Evolutionary conservation across 2,113 vertebrate species (phyloP).

Genomic region (Gobiocypris rarus): DNA sequence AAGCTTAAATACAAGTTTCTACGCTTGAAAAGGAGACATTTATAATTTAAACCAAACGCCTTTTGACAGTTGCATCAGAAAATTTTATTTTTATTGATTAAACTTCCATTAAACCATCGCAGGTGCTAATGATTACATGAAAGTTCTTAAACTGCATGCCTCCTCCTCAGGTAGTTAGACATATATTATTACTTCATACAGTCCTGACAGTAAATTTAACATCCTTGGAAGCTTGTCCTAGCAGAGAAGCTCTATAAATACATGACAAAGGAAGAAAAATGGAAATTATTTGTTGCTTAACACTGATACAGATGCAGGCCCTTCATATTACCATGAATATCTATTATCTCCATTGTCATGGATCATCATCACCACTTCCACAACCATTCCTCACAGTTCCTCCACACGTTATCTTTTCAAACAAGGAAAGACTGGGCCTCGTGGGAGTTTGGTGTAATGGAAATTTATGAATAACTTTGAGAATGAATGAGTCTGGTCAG

Average conservation of each 20-base stretch:
- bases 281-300: not conserved
- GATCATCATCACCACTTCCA: slow-evolving; percentile 24
- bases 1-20: not conserved
- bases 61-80: not conserved
- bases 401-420: not conserved
- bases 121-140: not conserved
- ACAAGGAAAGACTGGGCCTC: not conserved
- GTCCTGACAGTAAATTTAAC: not conserved
- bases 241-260: not conserved
- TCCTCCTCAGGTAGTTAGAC: not conserved
- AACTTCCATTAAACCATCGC: not conserved
- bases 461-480: not conserved
- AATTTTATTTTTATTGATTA: not conserved
- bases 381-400: not conserved
- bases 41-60: not conserved
- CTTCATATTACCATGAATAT: slow-evolving; percentile 4
- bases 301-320: not conserved
- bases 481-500: not conserved
- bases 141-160: not conserved
- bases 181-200: not conserved
- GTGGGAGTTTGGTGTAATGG: not conserved
- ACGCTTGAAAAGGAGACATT: not conserved
- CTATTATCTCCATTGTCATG: slow-evolving; percentile 14
- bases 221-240: not conserved
- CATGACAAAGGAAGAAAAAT: not conserved